Evolutionary conservation across 2,113 vertebrate species (phyloP), one percentile per base, ranked within the genome.

Genomic region (Zosterops japonicus): DNA sequence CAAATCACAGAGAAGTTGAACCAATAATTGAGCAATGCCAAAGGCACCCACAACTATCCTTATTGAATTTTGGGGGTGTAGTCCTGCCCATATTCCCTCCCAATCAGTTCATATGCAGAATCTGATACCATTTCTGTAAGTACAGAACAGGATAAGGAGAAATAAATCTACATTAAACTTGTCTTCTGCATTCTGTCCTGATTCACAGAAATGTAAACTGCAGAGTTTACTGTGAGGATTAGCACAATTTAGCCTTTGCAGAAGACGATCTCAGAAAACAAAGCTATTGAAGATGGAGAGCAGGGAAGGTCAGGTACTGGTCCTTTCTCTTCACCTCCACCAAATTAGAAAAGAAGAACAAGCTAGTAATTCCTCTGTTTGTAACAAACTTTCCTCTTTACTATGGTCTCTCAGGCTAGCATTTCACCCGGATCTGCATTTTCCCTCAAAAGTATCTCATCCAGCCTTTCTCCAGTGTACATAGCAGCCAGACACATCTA

Each of bases 151-250:
- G 10, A 33, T 24, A 33, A 33, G 22, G 24, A 79, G 19, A 70
- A 88, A 90, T 49, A 90, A 88, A 86, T 36, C 33, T 85, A 12
- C 74, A 63, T 28, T 50, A 64, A 74, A 83, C 20, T 77, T 59
- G 57, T 59, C 39, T 80, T 90, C 59, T 87, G 55, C 68, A 86
- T 83, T 87, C 47, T 55, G 35, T 67, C 52, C 64, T 52, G 83
- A 85, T 50, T 83, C 89, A 75, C 50, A 44, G 85, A 53, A 72
- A 69, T 13, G 39, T 35, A 93, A 90, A 35, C 52, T 35, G 49
- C 31, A 59, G 47, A 41, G 60, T 93, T 96, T 94, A 81, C 91
- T 67, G 64, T 52, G 35, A 93, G 76, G 80, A 94, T 93, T 90
- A 95, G 39, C 56, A 77, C 27, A 63, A 33, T 67, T 90, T 76